A percentile compares a stretch with the other conserved stretches of the same genome.
Evolutionary conservation across 2,797 vertebrate genomes (phyloP).

Genomic region (Pygocentrus nattereri): DNA sequence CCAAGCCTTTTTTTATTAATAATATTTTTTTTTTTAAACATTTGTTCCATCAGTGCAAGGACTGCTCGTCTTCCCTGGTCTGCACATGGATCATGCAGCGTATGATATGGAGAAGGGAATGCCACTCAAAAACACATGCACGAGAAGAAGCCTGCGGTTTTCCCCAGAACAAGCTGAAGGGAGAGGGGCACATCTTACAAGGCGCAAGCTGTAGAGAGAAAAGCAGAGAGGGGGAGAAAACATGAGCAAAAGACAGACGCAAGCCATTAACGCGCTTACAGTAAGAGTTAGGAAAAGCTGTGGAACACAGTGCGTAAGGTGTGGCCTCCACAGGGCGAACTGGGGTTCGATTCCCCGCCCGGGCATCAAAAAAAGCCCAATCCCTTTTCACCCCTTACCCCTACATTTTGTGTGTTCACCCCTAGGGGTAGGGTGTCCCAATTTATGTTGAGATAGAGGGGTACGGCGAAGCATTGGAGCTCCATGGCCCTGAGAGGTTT

Average conservation of each 20-base stretch:
- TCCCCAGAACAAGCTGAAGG: slow-evolving; percentile 50
- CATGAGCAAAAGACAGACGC: neutral
- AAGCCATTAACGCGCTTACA: neutral
- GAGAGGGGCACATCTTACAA: slow-evolving; percentile 62
- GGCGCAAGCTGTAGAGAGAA: slow-evolving; percentile 66
- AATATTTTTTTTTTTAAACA: neutral
- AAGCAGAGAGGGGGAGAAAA: slow-evolving; percentile 17
- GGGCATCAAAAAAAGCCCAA: too few species aligned
- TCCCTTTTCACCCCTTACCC: too few species aligned
- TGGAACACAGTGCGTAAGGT: too few species aligned
- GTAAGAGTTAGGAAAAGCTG: too few species aligned
- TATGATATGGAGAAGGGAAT: slow-evolving; percentile 64
- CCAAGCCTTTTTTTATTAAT: neutral
- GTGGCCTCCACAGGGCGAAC: too few species aligned
- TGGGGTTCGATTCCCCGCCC: too few species aligned
- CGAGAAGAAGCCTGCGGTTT: slow-evolving; percentile 58
- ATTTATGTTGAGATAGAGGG: too few species aligned
- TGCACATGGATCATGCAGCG: slow-evolving; percentile 64
- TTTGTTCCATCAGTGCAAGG: slow-evolving; percentile 31
- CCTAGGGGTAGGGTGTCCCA: too few species aligned
- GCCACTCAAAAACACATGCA: slow-evolving; percentile 57
- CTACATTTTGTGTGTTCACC: too few species aligned
- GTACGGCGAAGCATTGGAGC: too few species aligned
- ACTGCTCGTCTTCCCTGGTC: slow-evolving; percentile 35
- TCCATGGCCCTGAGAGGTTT: too few species aligned